A percentile compares a stretch with the other conserved stretches of the same genome.
These are phyloP conservation scores for Yoshiicerus persimilis DNA, from an alignment of 1,140 invertebrate genomes.

Conservation along the genomic window DNA sequence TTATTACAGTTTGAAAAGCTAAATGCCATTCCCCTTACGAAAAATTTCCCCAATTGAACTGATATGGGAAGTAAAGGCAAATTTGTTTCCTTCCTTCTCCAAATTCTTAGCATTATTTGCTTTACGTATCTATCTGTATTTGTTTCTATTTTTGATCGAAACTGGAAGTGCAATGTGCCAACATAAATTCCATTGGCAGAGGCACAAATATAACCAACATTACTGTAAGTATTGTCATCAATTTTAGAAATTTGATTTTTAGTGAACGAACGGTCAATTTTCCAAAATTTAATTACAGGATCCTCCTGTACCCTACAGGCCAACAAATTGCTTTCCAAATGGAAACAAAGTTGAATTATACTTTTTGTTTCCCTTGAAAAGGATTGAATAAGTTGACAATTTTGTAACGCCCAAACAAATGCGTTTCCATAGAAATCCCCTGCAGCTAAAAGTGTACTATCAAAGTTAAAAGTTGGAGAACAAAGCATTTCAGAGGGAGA, in stretches of 20 bases:
- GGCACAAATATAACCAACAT: background rate
- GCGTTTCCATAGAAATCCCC: background rate
- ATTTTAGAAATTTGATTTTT: background rate
- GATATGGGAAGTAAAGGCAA: background rate
- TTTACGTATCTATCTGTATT: background rate
- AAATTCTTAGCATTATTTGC: background rate
- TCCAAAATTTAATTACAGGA: background rate
- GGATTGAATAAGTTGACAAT: background rate
- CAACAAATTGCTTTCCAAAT: background rate
- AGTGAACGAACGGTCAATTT: background rate
- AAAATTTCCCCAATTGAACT: background rate
- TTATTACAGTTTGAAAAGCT: background rate
- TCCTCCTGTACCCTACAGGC: background rate
- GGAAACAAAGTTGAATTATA: background rate
- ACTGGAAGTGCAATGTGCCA: background rate
- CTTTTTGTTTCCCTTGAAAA: background rate
- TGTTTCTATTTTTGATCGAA: background rate
- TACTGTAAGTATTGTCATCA: background rate
- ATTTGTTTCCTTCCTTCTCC: background rate
- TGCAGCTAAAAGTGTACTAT: background rate
- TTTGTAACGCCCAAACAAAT: background rate
- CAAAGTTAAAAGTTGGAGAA: background rate
- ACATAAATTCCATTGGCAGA: background rate
- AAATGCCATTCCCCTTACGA: background rate
- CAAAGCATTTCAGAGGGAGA: background rate